Evolutionary conservation across 2,888 invertebrate species (phyloP), one percentile per base, ranked within the genome.

Genomic region (Pseudeuparius sepicola): DNA sequence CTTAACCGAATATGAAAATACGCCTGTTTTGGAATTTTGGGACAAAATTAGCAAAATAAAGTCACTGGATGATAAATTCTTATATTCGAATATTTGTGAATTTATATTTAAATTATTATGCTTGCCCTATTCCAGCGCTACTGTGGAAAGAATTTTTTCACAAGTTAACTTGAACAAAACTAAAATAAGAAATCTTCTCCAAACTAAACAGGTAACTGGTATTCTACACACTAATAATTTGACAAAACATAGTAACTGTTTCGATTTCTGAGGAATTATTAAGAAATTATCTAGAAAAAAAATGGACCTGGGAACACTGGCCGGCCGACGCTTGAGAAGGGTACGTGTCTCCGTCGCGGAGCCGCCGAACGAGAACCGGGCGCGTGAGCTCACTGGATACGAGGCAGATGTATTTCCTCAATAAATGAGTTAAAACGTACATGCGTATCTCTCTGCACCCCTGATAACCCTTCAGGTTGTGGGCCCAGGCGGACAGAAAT

Each of bases 121-220:
- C 18, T 27, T 16, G 25, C 27, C 26, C 10, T 18, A 27, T 26
- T 34, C 34, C 16, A n/a, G 34, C 27, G 34, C 26, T 4, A 34
- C 34, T 26, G 34, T 34, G 26, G 26, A 34, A 34, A 34, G 34
- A 34, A 27, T 34, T 26, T 34, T 33, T 33, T 33, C 25, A 24
- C 32, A 32, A 32, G 12, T 24, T 32, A 32, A 24, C n/a, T n/a
- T n/a, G n/a, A n/a, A 32, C 15, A 32, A 32, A 32, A 32, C 32
- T 32, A 32, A 25, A 32, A 24, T 32, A 24, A 15, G 26, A 16
- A 34, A 34, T n/a, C 34, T 25, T 34, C 27, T 34, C 26, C 27
- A 25, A 34, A 34, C 34, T 26, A 34, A 34, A 34, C 25, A 25
- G 27, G 25, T 25, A 34, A 26, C 26, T 24, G 32, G 32, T 24